Evolutionary conservation across 2,888 invertebrate species (phyloP).

Genomic region (Stegophylla sp.): DNA sequence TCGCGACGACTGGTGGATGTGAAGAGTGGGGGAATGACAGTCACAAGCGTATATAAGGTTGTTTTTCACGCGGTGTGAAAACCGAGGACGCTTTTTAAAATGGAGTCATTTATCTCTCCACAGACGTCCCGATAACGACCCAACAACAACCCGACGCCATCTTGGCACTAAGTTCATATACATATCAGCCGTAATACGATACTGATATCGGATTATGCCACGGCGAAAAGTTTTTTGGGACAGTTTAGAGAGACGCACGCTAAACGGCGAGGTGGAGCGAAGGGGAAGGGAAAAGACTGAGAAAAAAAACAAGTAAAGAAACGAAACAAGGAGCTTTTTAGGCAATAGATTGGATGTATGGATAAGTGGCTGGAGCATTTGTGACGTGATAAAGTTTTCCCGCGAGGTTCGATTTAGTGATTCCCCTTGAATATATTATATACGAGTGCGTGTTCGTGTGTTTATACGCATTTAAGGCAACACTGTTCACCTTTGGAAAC

Average conservation of each 20-base stretch:
- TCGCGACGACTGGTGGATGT: not conserved
- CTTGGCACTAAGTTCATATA: conserved; percentile 58
- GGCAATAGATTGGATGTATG: conserved; percentile 41
- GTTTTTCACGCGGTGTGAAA: conserved; percentile 55
- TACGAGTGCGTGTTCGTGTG: not conserved
- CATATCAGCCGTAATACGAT: conserved; percentile 57
- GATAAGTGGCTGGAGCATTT: conserved; percentile 49
- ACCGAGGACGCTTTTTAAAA: conserved; percentile 58
- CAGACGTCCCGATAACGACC: conserved; percentile 59
- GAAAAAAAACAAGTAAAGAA: conserved; percentile 21
- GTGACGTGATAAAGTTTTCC: conserved; percentile 56
- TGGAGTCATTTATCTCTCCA: conserved; percentile 59
- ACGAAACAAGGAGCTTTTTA: conserved; percentile 44
- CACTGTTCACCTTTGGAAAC: not conserved
- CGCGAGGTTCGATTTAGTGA: conserved; percentile 45
- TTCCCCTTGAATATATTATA: conserved; percentile 40
- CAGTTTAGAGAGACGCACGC: conserved; percentile 43
- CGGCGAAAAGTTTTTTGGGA: conserved; percentile 47
- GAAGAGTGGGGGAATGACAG: conserved; percentile 36
- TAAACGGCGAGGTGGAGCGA: too few species aligned
- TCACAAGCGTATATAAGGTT: conserved; percentile 35
- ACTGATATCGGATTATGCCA: conserved; percentile 56
- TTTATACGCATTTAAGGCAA: not conserved
- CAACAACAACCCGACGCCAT: conserved; percentile 59
- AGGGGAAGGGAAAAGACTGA: not conserved